phyloP scores from a whole-genome alignment of 2,888 invertebrate species.

The Cantharis rustica region DNA sequence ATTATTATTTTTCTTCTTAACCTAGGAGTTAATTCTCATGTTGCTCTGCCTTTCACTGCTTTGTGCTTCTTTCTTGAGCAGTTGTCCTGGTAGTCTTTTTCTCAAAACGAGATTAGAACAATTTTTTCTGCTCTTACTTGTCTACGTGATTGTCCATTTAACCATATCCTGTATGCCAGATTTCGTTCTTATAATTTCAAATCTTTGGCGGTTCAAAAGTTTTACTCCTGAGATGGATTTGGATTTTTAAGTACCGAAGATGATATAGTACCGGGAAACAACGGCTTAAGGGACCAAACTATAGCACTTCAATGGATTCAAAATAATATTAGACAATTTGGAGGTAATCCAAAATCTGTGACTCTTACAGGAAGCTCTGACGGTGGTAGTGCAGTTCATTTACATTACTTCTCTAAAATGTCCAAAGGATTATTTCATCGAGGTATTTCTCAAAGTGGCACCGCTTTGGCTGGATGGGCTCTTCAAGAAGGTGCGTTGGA shows the following conservation, averaged over 20 bases:
- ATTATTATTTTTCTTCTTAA: too few species aligned
- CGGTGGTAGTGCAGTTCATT: slow-evolving; percentile 72
- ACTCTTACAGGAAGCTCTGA: slow-evolving; percentile 70
- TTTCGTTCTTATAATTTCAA: too few species aligned
- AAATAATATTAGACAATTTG: slow-evolving; percentile 58
- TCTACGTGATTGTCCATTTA: too few species aligned
- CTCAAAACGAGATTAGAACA: too few species aligned
- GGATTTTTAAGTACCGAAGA: slow-evolving; percentile 79
- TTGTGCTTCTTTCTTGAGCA: too few species aligned
- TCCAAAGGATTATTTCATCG: slow-evolving; percentile 59
- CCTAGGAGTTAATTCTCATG: too few species aligned
- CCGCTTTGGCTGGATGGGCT: slow-evolving; percentile 61
- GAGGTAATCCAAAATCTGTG: slow-evolving; percentile 68
- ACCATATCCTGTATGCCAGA: too few species aligned
- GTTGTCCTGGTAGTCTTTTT: too few species aligned
- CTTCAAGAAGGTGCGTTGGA: slow-evolving; percentile 60
- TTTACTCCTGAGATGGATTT: too few species aligned
- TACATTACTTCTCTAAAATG: slow-evolving; percentile 67
- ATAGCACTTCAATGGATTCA: slow-evolving; percentile 68
- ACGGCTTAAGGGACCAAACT: slow-evolving; percentile 73
- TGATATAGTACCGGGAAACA: slow-evolving; percentile 69
- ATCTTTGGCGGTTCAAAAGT: too few species aligned
- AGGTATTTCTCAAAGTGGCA: slow-evolving; percentile 71
- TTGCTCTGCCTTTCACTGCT: too few species aligned
- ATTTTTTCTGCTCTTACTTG: too few species aligned